Evolutionary conservation across 2,888 invertebrate species (phyloP).

Genomic region (Spodoptera littoralis): DNA sequence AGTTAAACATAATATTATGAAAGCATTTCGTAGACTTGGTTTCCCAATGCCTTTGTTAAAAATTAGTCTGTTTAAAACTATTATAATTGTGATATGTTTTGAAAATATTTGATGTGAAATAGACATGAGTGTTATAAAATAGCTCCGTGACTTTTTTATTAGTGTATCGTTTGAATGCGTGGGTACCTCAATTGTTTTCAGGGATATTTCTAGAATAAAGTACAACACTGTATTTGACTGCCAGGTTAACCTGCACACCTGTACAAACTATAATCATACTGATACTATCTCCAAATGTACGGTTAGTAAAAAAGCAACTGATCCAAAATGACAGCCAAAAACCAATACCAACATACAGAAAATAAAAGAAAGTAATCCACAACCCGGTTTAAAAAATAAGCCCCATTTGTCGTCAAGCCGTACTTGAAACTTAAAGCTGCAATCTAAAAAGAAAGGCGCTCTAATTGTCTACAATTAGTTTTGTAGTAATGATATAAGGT

Average conservation of each 20-base stretch:
- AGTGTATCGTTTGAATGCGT: background rate
- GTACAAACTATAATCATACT: too few species aligned
- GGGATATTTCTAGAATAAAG: conserved; percentile 4
- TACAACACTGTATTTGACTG: conserved; percentile 4
- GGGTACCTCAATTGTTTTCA: background rate
- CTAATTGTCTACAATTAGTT: conserved; percentile 54
- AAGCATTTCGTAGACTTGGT: conserved; percentile 46
- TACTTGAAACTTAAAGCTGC: conserved; percentile 35
- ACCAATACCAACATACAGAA: conserved; percentile 12
- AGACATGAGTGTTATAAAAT: conserved; percentile 34
- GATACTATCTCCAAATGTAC: background rate
- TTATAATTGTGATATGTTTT: conserved; percentile 48
- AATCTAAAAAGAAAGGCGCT: conserved; percentile 45
- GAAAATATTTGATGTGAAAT: conserved; percentile 43
- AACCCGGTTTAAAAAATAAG: conserved; percentile 31
- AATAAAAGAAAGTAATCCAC: background rate
- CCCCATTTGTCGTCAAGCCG: conserved; percentile 29
- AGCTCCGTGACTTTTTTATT: conserved; percentile 35
- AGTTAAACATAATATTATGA: conserved; percentile 60
- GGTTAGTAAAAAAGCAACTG: background rate
- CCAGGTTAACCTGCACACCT: too few species aligned
- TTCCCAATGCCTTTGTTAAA: conserved; percentile 60
- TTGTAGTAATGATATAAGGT: conserved; percentile 53
- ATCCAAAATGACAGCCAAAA: background rate
- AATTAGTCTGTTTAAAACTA: conserved; percentile 52